Evolutionary conservation across 1,140 invertebrate genomes (phyloP), one percentile per base, ranked within the genome.

Genomic region (Sitobion miscanthi): DNA sequence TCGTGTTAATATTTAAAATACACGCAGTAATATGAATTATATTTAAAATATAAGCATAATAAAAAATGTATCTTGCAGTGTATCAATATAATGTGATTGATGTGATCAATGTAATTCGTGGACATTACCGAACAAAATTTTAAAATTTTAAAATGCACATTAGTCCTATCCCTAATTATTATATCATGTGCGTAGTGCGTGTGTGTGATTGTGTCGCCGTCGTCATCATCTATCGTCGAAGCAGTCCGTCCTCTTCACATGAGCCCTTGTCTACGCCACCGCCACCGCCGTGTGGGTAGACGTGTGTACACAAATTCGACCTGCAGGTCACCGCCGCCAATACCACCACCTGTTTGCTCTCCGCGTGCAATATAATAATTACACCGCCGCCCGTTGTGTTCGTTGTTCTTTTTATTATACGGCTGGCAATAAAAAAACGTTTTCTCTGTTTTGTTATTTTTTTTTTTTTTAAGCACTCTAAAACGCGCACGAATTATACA

Each of bases 391-490:
- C 62, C 62, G 62, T 20, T 77, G 62, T 77, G 62, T 69, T 69
- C 25, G 57, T 69, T 69, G 62, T 77, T 77, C 62, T 77, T 77
- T 77, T 77, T 77, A 77, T 77, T 77, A 35, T 77, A 17, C 62
- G n/a, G n/a, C 62, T n/a, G 62, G 62, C 62, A 77, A 77, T 77
- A 77, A 77, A 77, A 77, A 77, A 77, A 77, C 62, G 62, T 77
- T 77, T 85, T 85, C 38, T 85, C 42, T 42, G 83, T 85, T 42
- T 38, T 23, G 82, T 42, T 83, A 21, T 83, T 83, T 83, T 85
- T 77, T 85, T 85, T 25, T 42, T 23, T 85, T 45, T 49, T 87
- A n/a, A 11, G 30, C 45, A 49, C 30, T 49, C 30, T n/a, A n/a
- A 87, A 87, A 87, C 30, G 45, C 30, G 30, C 17, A 49, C 30